Conservation (phyloP, 2,888 invertebrate genomes). For the Elgonia sp. region DNA sequence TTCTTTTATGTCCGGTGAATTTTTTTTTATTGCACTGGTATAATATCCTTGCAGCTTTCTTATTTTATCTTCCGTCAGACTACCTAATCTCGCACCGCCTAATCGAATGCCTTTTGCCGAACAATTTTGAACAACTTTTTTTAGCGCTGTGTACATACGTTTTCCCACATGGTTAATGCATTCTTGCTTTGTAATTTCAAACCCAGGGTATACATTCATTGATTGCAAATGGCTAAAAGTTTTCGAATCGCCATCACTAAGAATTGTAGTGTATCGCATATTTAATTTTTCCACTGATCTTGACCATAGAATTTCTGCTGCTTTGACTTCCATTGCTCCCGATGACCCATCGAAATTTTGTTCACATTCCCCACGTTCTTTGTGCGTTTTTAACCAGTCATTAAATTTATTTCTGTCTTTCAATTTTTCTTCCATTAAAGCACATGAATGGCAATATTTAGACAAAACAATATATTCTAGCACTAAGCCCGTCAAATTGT, state of each 20-base stretch:
- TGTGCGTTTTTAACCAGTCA: too few relatives aligned
- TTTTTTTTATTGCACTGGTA: constrained; percentile 24
- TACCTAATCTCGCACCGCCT: constrained; percentile 22
- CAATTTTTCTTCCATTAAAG: too few relatives aligned
- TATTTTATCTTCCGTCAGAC: constrained; percentile 35
- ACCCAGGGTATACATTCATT: constrained; percentile 36
- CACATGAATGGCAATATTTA: too few relatives aligned
- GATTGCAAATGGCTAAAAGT: constrained; percentile 19
- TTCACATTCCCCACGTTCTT: too few relatives aligned
- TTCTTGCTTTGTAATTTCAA: constrained; percentile 26
- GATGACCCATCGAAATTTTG: constrained; percentile 34
- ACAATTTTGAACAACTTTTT: constrained; percentile 21
- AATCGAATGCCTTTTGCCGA: constrained; percentile 16
- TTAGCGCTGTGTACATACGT: constrained; percentile 8
- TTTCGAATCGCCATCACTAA: constrained; percentile 41
- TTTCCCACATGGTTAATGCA: constrained; percentile 48
- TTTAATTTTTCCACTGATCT: constrained; percentile 27
- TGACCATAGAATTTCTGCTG: constrained; percentile 41
- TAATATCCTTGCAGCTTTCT: constrained; percentile 25
- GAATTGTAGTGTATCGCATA: constrained; percentile 33
- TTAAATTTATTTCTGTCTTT: too few relatives aligned
- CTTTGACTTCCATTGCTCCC: constrained; percentile 23
- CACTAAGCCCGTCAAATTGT: too few relatives aligned
- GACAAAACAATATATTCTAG: too few relatives aligned
- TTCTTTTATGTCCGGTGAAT: background rate